Evolutionary conservation across 2,888 invertebrate species (phyloP), one percentile per base, ranked within the genome.

Genomic region (Branchinecta sandiegonensis): DNA sequence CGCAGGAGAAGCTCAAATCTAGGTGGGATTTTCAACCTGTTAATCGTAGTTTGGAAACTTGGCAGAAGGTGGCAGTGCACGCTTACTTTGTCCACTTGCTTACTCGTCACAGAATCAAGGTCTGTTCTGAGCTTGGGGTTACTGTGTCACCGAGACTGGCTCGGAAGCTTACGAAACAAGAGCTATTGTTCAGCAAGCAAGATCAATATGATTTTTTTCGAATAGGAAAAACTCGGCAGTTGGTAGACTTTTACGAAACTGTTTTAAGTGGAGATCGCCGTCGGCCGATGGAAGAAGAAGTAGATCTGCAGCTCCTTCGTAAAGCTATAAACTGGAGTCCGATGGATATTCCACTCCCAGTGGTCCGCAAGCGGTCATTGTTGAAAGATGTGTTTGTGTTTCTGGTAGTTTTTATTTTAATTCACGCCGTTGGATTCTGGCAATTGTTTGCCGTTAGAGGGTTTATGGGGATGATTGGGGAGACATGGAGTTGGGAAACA

Each of bases 171-270:
- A 56, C 63, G 14, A 56, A 56, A 56, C 14, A 56, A 17, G 63
- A 56, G 23, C 23, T 56, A 56, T 23, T 56, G n/a, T 56, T 56
- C 63, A 56, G 14, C 23, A 56, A 56, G 63, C 63, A 56, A 17
- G 63, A 56, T 56, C 63, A 56, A 56, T 56, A 56, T 56, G 63
- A 56, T 56, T 56, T 56, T 56, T 56, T 56, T 56, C 63, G 63
- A 56, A 56, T 56, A 56, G 63, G 63, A 56, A 56, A 56, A 56
- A 56, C 63, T 17, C 63, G 63, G n/a, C 63, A 56, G 63, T 56
- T 56, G 63, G 63, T 56, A 56, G 63, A 56, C 63, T 56, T 56
- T 56, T 56, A 56, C 63, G 63, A 56, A 56, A 56, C 63, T 56
- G 63, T 56, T 56, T 56, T 56, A 56, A 56, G 63, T 56, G 63